Evolutionary conservation across 2,888 invertebrate genomes (phyloP).

Genomic region (Cosmorhoe ocellata): DNA sequence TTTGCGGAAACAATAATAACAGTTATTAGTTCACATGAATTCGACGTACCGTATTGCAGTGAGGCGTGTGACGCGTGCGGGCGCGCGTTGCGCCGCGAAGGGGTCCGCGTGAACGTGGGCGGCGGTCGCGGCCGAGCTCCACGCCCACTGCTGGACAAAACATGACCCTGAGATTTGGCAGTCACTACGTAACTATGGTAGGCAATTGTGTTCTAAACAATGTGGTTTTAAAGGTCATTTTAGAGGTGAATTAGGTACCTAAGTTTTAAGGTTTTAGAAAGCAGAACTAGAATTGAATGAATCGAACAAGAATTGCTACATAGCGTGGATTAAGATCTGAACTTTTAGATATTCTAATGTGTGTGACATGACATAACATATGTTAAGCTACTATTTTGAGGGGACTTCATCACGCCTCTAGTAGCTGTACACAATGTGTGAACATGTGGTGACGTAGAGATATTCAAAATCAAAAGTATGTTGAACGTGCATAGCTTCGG

Average conservation of each 20-base stretch:
- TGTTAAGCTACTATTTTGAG: conserved; percentile 9
- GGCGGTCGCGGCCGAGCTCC: conserved; percentile 83
- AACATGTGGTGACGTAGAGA: conserved; percentile 18
- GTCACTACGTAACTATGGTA: neutral
- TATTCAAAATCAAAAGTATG: conserved; percentile 31
- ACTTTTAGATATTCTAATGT: neutral
- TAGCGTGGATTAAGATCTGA: too few species aligned
- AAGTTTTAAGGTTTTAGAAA: too few species aligned
- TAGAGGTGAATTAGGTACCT: too few species aligned
- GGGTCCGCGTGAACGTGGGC: conserved; percentile 89
- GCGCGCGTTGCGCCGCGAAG: conserved; percentile 88
- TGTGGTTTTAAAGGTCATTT: too few species aligned
- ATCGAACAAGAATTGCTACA: too few species aligned
- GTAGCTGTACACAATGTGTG: conserved; percentile 10
- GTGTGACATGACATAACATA: conserved; percentile 12
- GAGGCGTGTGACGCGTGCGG: conserved; percentile 72
- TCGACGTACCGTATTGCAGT: conserved; percentile 65
- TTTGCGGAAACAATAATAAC: conserved; percentile 12
- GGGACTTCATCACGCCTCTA: conserved; percentile 16
- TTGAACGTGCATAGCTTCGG: conserved; percentile 29
- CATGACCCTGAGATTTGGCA: conserved; percentile 11
- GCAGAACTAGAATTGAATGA: too few species aligned
- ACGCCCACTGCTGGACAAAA: conserved; percentile 77
- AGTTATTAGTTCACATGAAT: conserved; percentile 12
- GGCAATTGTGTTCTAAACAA: too few species aligned